Evolutionary conservation across 2,888 invertebrate genomes (phyloP).

Genomic region (Pristionchus japonicus): DNA sequence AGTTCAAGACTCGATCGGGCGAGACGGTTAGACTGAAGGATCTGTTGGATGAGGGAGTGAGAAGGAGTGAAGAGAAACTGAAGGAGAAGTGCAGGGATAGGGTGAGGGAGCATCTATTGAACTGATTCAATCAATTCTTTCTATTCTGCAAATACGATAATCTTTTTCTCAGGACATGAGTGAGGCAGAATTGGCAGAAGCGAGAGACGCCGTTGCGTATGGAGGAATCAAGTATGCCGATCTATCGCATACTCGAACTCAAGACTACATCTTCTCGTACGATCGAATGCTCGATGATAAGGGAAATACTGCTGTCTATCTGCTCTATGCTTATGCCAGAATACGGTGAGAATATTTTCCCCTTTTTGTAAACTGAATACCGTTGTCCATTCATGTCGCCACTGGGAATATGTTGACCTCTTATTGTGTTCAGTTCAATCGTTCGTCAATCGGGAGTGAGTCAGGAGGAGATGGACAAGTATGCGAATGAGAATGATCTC

Average conservation of each 20-base stretch:
- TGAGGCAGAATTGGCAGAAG: slow-evolving; percentile 62
- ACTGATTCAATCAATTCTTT: neutral
- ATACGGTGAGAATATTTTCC: slow-evolving; percentile 87
- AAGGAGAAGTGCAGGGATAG: slow-evolving; percentile 77
- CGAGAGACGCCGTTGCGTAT: slow-evolving; percentile 87
- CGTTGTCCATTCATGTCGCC: too few relatives aligned
- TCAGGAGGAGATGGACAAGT: slow-evolving; percentile 78
- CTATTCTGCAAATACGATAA: neutral
- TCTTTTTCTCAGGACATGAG: slow-evolving; percentile 60
- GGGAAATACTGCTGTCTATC: slow-evolving; percentile 98
- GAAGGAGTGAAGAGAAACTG: slow-evolving; percentile 76
- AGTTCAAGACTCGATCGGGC: slow-evolving; percentile 97
- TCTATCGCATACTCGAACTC: slow-evolving; percentile 90
- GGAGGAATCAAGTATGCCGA: slow-evolving; percentile 99
- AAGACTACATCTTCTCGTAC: slow-evolving; percentile 97
- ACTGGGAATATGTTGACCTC: too few relatives aligned
- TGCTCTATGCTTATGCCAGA: slow-evolving; percentile 92
- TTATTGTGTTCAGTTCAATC: slow-evolving; percentile 76
- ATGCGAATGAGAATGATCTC: slow-evolving; percentile 80
- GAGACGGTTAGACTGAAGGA: slow-evolving; percentile 91
- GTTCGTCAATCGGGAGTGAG: slow-evolving; percentile 76
- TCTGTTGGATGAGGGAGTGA: slow-evolving; percentile 88
- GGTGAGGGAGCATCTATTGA: too few relatives aligned
- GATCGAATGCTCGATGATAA: slow-evolving; percentile 99
- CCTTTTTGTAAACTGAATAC: too few relatives aligned